Conservation (phyloP, 92 coral and sea anemone genomes). For the Parazoanthus darwini region DNA sequence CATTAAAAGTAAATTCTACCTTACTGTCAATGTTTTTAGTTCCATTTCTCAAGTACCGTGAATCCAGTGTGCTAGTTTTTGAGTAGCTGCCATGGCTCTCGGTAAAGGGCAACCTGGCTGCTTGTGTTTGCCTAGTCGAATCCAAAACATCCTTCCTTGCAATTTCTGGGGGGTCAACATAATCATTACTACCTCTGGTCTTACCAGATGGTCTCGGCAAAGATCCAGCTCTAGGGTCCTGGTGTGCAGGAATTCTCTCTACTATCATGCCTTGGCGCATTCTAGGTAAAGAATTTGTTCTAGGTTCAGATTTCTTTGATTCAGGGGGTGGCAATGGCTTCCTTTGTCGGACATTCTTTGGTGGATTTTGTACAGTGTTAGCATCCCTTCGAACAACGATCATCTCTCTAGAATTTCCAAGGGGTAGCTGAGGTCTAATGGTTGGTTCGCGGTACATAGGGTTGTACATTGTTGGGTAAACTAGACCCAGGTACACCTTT, state of each 20-base stretch:
- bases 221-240: background rate
- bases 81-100: constrained; percentile 39
- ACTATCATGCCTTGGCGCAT: constrained; percentile 13
- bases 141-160: constrained; percentile 20
- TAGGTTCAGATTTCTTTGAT: constrained; percentile 40
- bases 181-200: constrained; percentile 44
- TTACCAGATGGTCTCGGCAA: background rate
- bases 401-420: constrained; percentile 50
- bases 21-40: constrained; percentile 51
- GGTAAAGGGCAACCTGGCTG: constrained; percentile 18
- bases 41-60: constrained; percentile 37
- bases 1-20: constrained; percentile 74
- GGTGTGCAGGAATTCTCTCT: constrained; percentile 16
- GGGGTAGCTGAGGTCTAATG: constrained; percentile 28
- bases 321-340: constrained; percentile 27
- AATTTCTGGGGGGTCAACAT: constrained; percentile 56
- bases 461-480: constrained; percentile 66
- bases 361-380: constrained; percentile 2
- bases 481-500: constrained; percentile 81
- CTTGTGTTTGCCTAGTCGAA: background rate
- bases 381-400: constrained; percentile 80
- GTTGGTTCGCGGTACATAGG: constrained; percentile 65
- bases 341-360: constrained; percentile 35
- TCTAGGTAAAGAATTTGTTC: constrained; percentile 19
- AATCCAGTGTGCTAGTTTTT: constrained; percentile 39